Percentiles rank a stretch among this genome's conserved stretches.
phyloP scores from a whole-genome alignment of 2,888 invertebrate genomes.

The Apeira syringaria region DNA sequence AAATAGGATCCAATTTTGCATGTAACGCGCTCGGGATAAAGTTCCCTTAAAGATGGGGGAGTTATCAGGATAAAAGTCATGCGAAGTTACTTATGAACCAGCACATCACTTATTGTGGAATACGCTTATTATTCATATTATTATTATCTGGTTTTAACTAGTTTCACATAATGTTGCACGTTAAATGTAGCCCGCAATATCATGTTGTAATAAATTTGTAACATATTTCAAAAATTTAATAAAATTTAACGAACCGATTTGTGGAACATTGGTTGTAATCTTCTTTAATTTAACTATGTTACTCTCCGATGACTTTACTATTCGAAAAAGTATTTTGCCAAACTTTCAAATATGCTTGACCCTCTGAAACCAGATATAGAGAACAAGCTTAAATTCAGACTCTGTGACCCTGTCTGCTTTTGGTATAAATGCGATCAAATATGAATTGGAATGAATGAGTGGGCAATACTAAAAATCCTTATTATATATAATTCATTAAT shows the following conservation, averaged over 20 bases:
- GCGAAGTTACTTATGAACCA: neutral
- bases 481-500: neutral
- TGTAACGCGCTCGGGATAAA: neutral
- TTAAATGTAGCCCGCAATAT: neutral
- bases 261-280: slow-evolving; percentile 13
- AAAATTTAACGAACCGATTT: slow-evolving; percentile 14
- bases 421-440: neutral
- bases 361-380: slow-evolving; percentile 19
- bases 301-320: slow-evolving; percentile 9
- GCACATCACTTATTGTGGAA: neutral
- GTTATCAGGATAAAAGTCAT: neutral
- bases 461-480: neutral
- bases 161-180: neutral
- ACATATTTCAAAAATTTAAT: slow-evolving; percentile 3
- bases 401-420: neutral
- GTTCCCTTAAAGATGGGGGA: neutral
- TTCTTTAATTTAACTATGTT: slow-evolving; percentile 13
- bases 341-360: slow-evolving; percentile 16
- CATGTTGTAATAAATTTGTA: slow-evolving; percentile 1
- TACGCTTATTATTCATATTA: neutral
- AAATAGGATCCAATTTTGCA: too few relatives aligned
- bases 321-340: slow-evolving; percentile 17
- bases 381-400: slow-evolving; percentile 8
- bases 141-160: slow-evolving; percentile 5
- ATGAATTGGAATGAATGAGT: neutral